phyloP scores from a whole-genome alignment of 2,113 vertebrate genomes.

The Calidris pugnax region DNA sequence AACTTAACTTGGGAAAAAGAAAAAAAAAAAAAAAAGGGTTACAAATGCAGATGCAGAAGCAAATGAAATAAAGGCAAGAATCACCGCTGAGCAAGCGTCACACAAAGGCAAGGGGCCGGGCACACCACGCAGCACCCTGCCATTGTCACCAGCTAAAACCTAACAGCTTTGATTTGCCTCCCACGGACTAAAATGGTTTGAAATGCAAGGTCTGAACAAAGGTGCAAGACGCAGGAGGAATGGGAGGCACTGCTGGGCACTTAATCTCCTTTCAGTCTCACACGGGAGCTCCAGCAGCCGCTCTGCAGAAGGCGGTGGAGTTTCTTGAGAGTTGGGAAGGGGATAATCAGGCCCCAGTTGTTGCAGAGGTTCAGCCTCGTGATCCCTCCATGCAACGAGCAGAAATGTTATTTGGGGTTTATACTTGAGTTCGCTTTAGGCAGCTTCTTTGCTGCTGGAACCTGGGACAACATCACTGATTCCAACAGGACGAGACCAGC shows the following conservation, averaged over 20 bases:
- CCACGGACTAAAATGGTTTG: conserved; percentile 54
- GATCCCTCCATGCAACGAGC: neutral
- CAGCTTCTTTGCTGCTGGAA: neutral
- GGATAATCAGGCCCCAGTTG: conserved; percentile 1
- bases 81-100: neutral
- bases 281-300: conserved; percentile 30
- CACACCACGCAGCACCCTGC: conserved; percentile 37
- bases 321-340: neutral
- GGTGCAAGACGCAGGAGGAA: conserved; percentile 62
- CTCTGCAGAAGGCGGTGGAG: conserved; percentile 4
- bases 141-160: conserved; percentile 61
- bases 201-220: conserved; percentile 70
- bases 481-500: neutral
- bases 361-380: neutral
- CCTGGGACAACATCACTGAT: neutral
- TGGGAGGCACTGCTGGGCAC: conserved; percentile 51
- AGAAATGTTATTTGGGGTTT: neutral
- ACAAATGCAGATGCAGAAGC: conserved; percentile 54
- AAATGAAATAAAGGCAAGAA: conserved; percentile 56
- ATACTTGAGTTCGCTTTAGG: neutral
- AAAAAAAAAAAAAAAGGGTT: neutral
- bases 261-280: conserved; percentile 66
- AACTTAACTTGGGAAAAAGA: conserved; percentile 11
- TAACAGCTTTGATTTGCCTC: conserved; percentile 68
- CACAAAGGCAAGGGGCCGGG: conserved; percentile 50